Base-by-base conservation (phyloP, 1,140 invertebrate species). In the Drosophila nigrodunni region DNA sequence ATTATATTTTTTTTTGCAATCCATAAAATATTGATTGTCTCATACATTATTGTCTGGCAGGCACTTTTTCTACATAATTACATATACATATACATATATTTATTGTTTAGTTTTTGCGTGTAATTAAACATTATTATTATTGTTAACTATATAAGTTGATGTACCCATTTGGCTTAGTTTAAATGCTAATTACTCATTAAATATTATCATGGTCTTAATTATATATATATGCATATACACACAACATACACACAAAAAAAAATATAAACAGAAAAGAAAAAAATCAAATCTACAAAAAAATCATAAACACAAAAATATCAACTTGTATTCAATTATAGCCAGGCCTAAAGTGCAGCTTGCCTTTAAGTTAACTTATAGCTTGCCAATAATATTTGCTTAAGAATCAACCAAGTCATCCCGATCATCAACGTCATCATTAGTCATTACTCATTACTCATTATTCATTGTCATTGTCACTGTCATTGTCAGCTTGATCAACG, bases 181-280 rank as follows among this genome's bases (percentile, higher is more conserved):
- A 82, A 64, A 78, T 73, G 74, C 70, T 78, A 78, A 82, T 87
- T 86, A 78, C 78, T 82, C 55, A 74, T 67, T 59, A 67, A 30
- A 49, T 71, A 71, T 55, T 11, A 47, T 57, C 60, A 46, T 67
- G 66, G 57, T 69, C 58, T 85, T 64, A 77, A 78, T 72, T 73
- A 78, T 66, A 69, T 47, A 58, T 57, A 70, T 75, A 66, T 43
- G 52, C n/a, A 58, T 18, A 50, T 58, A 65, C 55, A 59, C 57
- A 75, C 60, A 44, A 69, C 55, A 44, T 39, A 61, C 25, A 21
- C 49, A 34, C 61, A 58, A 13, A 47, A 25, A 47, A 25, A 57
- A 69, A 60, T 52, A 58, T 67, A 43, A 30, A 30, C 25, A 30
- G 25, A 30, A 55, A 57, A 74, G 72, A 74, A 74, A 70, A 21